A percentile compares a stretch with the other conserved stretches of the same genome.
These are phyloP conservation scores for Dolichotis patagonum DNA, from an alignment of 2,113 vertebrate genomes.

Conservation along the genomic window DNA sequence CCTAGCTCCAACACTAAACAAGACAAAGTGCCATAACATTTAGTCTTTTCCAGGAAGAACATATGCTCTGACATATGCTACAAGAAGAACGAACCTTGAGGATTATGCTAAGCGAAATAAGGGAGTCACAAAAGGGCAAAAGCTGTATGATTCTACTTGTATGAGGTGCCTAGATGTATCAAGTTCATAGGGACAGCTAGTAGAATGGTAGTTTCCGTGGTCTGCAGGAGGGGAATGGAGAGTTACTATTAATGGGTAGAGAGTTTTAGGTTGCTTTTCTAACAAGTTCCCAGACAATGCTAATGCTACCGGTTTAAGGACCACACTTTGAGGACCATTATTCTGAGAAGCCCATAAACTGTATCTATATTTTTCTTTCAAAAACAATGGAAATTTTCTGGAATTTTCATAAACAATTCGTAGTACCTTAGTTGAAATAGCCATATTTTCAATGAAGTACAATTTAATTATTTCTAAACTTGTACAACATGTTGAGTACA, in stretches of 20 bases:
- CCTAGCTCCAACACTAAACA: background rate
- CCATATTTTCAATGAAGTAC: background rate
- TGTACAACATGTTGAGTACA: too few species aligned
- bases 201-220: background rate
- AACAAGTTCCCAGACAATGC: background rate
- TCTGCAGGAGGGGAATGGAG: too few species aligned
- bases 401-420: background rate
- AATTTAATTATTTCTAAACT: background rate
- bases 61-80: background rate
- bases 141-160: background rate
- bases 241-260: background rate
- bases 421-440: background rate
- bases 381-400: background rate
- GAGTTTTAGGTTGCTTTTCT: background rate
- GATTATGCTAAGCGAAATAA: background rate
- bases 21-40: background rate
- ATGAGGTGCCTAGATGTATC: background rate
- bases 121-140: background rate
- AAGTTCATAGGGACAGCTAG: background rate
- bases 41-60: background rate
- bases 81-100: background rate
- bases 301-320: background rate
- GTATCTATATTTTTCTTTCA: background rate
- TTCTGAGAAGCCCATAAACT: background rate
- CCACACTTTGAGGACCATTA: background rate